These are phyloP conservation scores for Microcebus ravelobensis DNA, from an alignment of 2,113 vertebrate genomes.

Conservation along the genomic window DNA sequence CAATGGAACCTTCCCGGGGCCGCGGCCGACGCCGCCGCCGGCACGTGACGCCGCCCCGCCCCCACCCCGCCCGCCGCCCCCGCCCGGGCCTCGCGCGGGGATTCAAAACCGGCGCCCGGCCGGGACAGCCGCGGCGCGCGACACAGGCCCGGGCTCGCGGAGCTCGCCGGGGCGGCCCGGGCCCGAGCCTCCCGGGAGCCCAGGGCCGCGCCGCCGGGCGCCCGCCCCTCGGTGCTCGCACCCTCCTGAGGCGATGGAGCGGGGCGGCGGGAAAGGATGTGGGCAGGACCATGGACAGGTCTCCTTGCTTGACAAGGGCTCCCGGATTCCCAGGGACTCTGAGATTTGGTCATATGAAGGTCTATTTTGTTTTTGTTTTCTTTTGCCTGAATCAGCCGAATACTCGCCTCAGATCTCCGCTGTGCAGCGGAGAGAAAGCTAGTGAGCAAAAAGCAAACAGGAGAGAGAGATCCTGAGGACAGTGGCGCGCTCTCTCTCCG, in stretches of 20 bases:
- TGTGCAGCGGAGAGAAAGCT: background rate
- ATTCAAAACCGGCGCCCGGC: background rate
- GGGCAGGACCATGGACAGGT: slow-evolving; percentile 75
- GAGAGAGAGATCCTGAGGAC: slow-evolving; percentile 34
- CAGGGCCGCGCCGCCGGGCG: background rate
- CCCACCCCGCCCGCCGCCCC: background rate
- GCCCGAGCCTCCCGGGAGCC: background rate
- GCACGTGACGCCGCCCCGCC: slow-evolving; percentile 70
- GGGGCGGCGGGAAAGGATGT: background rate
- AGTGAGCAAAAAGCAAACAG: background rate
- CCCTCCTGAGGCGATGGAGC: rapidly evolving
- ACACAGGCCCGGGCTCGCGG: background rate
- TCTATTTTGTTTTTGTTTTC: slow-evolving; percentile 4
- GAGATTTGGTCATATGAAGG: background rate
- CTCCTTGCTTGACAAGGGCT: rapidly evolving
- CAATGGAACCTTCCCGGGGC: slow-evolving; percentile 60
- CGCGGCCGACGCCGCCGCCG: background rate
- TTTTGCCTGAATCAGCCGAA: background rate
- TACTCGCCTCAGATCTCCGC: background rate
- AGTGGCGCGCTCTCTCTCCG: background rate
- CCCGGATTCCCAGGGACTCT: background rate
- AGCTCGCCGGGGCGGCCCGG: background rate
- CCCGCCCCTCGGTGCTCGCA: rapidly evolving
- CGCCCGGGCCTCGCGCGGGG: background rate
- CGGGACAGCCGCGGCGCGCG: background rate